Evolutionary conservation across 2,797 vertebrate species (phyloP), one percentile per base, ranked within the genome.

Genomic region (Chaetodon trifasciatus): DNA sequence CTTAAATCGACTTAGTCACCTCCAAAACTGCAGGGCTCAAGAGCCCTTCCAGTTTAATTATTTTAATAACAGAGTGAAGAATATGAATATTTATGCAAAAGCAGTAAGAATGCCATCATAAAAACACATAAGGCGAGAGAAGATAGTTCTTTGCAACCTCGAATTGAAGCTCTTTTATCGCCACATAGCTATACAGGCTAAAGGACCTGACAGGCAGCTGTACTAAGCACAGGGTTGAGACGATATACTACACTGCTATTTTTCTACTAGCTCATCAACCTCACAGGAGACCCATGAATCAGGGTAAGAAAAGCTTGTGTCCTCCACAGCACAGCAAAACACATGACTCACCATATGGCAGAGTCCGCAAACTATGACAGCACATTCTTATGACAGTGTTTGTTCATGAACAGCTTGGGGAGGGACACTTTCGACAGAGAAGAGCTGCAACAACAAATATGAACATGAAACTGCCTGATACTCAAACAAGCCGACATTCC

Each of bases 341-440:
- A 87, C 67, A 88, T 87, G 87, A 91, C 86, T 91, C 82, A 76
- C 76, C 67, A 47, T 24, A 76, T 79, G 80, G 86, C 80, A 68
- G 47, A 79, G 70, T 81, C 73, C 55, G 65, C 72, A 61, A 88
- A 85, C 63, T 84, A 84, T 82, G 79, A 83, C 82, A 70, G 46
- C 68, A 86, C 74, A 87, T 79, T 83, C 66, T 77, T 67, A 67
- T 24, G 68, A 73, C 75, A 39, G 67, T 8, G 23, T 82, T 81
- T 87, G 80, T 74, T 78, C 58, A 79, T 86, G 82, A 71, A 63
- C 78, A 57, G 64, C 70, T 73, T 16, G 50, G 24, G 66, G 61
- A 79, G 57, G 21, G 39, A 78, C 16, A 62, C 61, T 63, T 70
- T 80, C 11, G 1, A 63, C 37, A 16, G 57, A 78, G 56, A 72